Percentiles rank a stretch among this genome's conserved stretches.
Evolutionary conservation across 2,797 vertebrate species (phyloP).

Genomic region (Sus cebifrons): DNA sequence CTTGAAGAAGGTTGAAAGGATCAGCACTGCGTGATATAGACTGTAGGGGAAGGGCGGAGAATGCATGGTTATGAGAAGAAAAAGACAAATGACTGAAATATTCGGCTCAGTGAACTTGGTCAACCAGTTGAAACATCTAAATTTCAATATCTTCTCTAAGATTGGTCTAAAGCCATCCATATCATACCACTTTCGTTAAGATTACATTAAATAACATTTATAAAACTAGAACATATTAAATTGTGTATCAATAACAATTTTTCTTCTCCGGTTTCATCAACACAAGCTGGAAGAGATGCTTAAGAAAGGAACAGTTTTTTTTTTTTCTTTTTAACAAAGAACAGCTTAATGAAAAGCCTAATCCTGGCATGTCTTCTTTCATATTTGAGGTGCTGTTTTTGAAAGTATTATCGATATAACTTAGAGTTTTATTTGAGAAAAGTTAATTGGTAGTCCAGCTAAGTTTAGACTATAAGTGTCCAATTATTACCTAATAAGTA

Average conservation of each 20-base stretch:
- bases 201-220: background rate
- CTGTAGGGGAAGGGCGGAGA: background rate
- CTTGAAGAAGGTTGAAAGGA: background rate
- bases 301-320: background rate
- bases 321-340: background rate
- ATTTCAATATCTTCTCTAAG: background rate
- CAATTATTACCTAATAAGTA: background rate
- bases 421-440: conserved; percentile 19
- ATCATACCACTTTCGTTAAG: background rate
- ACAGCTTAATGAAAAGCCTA: background rate
- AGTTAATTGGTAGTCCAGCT: background rate
- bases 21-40: background rate
- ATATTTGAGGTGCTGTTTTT: background rate
- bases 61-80: background rate
- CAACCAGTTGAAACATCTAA: background rate
- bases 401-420: background rate
- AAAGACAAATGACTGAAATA: background rate
- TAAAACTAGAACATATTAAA: background rate
- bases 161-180: background rate
- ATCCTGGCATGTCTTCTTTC: background rate
- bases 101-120: background rate
- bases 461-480: background rate
- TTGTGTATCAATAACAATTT: background rate
- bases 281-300: background rate
- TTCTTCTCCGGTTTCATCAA: background rate